Evolutionary conservation across 92 coral and sea anemone species (phyloP), one percentile per base, ranked within the genome.

Genomic region (Zoanthus sansibaricus): DNA sequence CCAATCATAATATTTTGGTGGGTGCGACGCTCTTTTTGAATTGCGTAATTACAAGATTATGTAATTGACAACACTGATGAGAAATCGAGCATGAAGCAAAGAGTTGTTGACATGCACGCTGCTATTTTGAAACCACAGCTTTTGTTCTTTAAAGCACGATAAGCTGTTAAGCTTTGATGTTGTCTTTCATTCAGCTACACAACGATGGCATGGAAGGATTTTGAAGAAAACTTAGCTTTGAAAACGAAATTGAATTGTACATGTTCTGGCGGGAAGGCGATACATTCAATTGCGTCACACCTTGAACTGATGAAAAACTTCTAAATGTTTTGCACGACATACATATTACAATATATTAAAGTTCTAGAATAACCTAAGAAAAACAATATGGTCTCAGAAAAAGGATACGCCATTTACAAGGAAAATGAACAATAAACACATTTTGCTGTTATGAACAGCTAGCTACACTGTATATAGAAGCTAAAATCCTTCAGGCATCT

Each of bases 181-280:
- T 32, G 46, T 31, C 47, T 47, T 9, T 49, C 66, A 10, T 7
- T 18, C 16, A 69, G 20, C 51, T 18, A 20, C 12, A 14, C 62
- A 32, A 16, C 42, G 5, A 5, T 25, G 51, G 46, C 45, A 48
- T 25, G 15, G 25, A 79, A 80, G 58, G 2, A 20, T 12, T 68
- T 70, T 18, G 12, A 51, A 45, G 4, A 48, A 62, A 80, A 15
- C 21, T 61, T 45, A 44, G 46, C 4, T 64, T 80, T 78, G 30
- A 71, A 17, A 12, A 14, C 12, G 7, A 15, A 31, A 74, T 80
- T 59, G 46, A 52, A 47, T 33, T 13, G 1, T 45, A 25, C 85
- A 45, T 59, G 85, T 21, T 80, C 85, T 80, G 85, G 85, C 85
- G 85, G 85, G 85, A 80, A 80, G 48, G 46, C 58, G 66, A 61